Conservation (phyloP, 2,113 vertebrate species). For the Todiramphus saurophagus region DNA sequence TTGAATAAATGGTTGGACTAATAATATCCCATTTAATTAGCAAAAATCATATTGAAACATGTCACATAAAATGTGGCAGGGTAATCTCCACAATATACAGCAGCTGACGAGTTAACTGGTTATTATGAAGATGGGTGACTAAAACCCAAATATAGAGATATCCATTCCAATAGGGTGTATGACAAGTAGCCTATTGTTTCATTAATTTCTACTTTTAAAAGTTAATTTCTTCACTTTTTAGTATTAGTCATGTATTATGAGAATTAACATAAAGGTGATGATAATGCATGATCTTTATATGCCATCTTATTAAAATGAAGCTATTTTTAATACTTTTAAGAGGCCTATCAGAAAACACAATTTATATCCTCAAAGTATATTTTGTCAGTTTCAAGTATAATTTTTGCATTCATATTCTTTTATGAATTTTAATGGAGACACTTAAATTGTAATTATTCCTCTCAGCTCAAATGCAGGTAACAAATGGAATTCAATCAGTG, state of each 20-base stretch:
- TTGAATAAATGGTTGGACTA: slow-evolving; percentile 46
- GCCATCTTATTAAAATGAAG: slow-evolving; percentile 83
- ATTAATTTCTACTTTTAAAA: slow-evolving; percentile 78
- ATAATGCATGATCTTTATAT: slow-evolving; percentile 80
- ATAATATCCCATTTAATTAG: slow-evolving; percentile 60
- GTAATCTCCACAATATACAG: slow-evolving; percentile 4
- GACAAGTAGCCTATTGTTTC: slow-evolving; percentile 67
- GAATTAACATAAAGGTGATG: slow-evolving; percentile 82
- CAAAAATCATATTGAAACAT: slow-evolving; percentile 23
- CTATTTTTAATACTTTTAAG: slow-evolving; percentile 88
- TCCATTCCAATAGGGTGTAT: slow-evolving; percentile 39
- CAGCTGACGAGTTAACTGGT: slow-evolving; percentile 40
- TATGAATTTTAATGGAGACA: slow-evolving; percentile 99
- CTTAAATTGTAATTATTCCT: slow-evolving; percentile 99
- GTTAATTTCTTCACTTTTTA: slow-evolving; percentile 82
- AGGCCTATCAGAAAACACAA: slow-evolving; percentile 89
- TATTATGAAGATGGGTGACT: slow-evolving; percentile 41
- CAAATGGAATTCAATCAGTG: slow-evolving; percentile 99
- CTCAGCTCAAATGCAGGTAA: slow-evolving; percentile 99
- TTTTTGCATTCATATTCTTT: slow-evolving; percentile 99
- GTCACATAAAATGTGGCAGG: slow-evolving; percentile 6
- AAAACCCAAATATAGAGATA: slow-evolving; percentile 38
- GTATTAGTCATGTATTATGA: slow-evolving; percentile 77
- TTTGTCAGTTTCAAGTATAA: slow-evolving; percentile 98
- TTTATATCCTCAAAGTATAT: slow-evolving; percentile 97